Percentiles rank a stretch among this genome's conserved stretches.
phyloP scores from a whole-genome alignment of 2,113 vertebrate genomes.

The Condylura cristata region DNA sequence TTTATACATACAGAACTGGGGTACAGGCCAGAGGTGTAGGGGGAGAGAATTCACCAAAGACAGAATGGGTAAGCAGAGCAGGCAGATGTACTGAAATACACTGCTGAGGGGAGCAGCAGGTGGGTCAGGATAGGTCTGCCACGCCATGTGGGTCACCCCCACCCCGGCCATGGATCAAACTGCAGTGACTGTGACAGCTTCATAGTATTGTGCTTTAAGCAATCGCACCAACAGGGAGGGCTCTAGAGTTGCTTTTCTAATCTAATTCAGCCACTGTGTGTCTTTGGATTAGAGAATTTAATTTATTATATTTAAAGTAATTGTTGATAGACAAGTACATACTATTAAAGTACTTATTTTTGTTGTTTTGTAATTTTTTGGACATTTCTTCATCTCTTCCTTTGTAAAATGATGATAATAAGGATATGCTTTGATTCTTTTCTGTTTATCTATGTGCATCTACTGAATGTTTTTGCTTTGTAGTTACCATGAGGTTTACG shows the following conservation, averaged over 20 bases:
- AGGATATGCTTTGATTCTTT: neutral
- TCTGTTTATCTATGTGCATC: neutral
- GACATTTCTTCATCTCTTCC: neutral
- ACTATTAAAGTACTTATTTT: neutral
- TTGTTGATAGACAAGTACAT: neutral
- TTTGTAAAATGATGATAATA: neutral
- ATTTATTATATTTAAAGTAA: neutral
- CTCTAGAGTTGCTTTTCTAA: neutral
- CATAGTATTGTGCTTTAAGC: too few species aligned
- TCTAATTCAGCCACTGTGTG: neutral
- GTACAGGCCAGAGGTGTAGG: too few species aligned
- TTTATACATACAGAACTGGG: too few species aligned
- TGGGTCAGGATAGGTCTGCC: too few species aligned
- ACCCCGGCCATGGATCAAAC: too few species aligned
- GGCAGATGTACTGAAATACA: too few species aligned
- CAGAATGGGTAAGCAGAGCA: too few species aligned
- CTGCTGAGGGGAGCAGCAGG: too few species aligned
- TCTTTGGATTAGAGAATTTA: neutral
- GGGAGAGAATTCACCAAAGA: too few species aligned
- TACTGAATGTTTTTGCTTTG: neutral
- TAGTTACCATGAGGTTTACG: neutral
- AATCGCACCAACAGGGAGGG: too few species aligned
- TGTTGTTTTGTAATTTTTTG: neutral
- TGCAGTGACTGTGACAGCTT: too few species aligned
- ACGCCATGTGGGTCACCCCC: too few species aligned